Evolutionary conservation across 2,797 vertebrate species (phyloP).

Genomic region (Spatula clypeata): DNA sequence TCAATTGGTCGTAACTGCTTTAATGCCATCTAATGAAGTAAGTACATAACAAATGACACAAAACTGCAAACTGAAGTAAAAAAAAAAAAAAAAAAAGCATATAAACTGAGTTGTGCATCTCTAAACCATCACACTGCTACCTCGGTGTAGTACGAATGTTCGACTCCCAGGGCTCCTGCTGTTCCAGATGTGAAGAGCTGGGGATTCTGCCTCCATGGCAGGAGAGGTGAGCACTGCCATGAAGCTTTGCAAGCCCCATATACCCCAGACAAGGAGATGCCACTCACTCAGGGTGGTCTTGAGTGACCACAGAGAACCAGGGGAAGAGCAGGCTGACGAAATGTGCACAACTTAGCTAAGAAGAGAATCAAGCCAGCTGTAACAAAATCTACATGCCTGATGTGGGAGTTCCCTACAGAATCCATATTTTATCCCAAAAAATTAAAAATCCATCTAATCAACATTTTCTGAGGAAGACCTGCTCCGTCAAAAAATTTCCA

Average conservation of each 20-base stretch:
- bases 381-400: background rate
- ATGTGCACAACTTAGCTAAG: accelerated
- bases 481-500: background rate
- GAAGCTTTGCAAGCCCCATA: background rate
- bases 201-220: background rate
- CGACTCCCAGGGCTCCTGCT: background rate
- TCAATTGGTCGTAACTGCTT: background rate
- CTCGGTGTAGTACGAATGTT: background rate
- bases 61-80: background rate
- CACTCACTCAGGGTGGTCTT: accelerated
- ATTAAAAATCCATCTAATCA: background rate
- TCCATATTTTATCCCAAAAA: background rate
- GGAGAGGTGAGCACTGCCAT: background rate
- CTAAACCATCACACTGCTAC: background rate
- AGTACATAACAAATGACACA: background rate
- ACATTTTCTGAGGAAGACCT: background rate
- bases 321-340: background rate
- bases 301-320: accelerated
- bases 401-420: background rate
- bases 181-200: background rate
- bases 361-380: background rate
- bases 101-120: background rate
- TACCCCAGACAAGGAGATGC: background rate
- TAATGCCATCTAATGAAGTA: background rate
- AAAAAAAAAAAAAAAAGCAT: background rate